phyloP scores from a whole-genome alignment of 2,113 vertebrate genomes.

The Lonchura striata region DNA sequence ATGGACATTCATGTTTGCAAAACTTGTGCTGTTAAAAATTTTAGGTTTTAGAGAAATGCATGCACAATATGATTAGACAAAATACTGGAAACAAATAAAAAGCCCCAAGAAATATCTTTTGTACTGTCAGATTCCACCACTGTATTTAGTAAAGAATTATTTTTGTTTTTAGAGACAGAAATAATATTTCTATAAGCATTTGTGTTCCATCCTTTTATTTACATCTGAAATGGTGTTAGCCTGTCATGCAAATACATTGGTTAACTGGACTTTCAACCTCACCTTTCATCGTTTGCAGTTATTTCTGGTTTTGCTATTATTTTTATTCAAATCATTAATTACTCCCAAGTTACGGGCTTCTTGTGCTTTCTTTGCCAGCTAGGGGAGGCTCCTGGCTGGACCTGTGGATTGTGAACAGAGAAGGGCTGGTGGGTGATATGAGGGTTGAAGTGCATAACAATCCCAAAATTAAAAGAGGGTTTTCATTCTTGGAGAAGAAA shows the following conservation, averaged over 20 bases:
- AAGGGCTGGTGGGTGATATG: background rate
- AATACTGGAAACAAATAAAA: slow-evolving; percentile 4
- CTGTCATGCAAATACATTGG: background rate
- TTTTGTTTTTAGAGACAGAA: slow-evolving; percentile 3
- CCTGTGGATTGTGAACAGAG: background rate
- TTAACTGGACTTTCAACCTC: slow-evolving; percentile 1
- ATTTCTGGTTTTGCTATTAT: slow-evolving; percentile 2
- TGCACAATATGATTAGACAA: background rate
- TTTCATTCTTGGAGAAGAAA: background rate
- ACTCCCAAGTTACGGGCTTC: background rate
- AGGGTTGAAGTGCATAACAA: fast-evolving
- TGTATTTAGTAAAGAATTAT: background rate
- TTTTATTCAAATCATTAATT: slow-evolving; percentile 7
- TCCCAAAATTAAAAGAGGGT: background rate
- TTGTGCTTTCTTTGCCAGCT: background rate
- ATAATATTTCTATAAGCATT: background rate
- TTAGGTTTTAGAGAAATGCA: background rate
- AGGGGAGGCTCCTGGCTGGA: background rate
- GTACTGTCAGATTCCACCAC: background rate
- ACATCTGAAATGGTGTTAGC: background rate
- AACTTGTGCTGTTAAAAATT: background rate
- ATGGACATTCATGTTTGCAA: background rate
- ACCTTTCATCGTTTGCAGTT: background rate
- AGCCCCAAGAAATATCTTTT: background rate
- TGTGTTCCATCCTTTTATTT: background rate